Base-by-base conservation (phyloP, 1,140 invertebrate genomes). In the Aethina tumida region DNA sequence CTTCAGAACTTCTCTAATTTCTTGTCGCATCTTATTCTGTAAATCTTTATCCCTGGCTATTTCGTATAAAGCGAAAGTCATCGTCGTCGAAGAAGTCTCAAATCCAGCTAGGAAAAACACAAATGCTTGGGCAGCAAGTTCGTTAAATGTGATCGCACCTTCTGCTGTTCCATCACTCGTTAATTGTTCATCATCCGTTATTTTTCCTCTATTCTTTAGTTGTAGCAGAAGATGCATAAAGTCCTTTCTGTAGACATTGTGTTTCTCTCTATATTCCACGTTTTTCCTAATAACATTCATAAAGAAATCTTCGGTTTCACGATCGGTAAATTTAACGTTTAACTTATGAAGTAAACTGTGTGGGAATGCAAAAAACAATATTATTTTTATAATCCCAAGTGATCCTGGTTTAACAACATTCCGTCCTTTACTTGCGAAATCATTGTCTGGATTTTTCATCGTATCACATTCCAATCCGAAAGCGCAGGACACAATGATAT, bases 401-500 rank as follows among this genome's bases (percentile, higher is more conserved):
- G 73, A 72, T 31, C 65, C 58, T 8, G 58, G 66, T 25, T 70
- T 54, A 42, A 62, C 49, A 2, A 59, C 26, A 15, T 30, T 40
- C 21, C 39, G 40, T 0, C 57, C 59, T 16, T 56, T 47, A 12
- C 42, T 26, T 14, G 57, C 30, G 53, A 77, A 77, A 46, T 71
- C 66, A 0, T 68, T 64, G 17, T 73, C 52, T 0, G 66, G 55
- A 49, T 71, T 62, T 29, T 61, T 55, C 10, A 75, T 63, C 5
- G 71, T 65, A 32, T 73, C 69, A 39, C 70, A 69, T 8, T 75
- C 64, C 4, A 78, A 62, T 0, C 76, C 77, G 49, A 77, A 77
- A 5, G 71, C 74, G 18, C 74, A 69, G 15, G 60, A 70, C 0
- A 70, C 74, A 12, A 79, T 74, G 0, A 75, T 67, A 54, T 79